phyloP scores from a whole-genome alignment of 1,140 invertebrate species.

The Oryctes rhinoceros region DNA sequence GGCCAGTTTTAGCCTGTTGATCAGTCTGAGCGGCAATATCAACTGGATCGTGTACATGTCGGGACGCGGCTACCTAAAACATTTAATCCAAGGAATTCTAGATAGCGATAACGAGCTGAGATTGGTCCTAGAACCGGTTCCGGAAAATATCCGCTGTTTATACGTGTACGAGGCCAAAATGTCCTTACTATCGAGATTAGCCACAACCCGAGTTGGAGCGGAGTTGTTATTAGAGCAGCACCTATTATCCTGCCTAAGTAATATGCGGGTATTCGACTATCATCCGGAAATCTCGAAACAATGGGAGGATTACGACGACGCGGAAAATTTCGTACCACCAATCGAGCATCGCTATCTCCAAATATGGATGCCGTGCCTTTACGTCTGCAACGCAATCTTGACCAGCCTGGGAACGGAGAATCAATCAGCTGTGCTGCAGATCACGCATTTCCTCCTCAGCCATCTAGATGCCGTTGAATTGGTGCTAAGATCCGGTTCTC shows the following conservation, averaged over 20 bases:
- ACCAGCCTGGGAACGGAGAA: constrained; percentile 85
- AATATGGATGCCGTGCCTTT: constrained; percentile 80
- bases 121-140: constrained; percentile 72
- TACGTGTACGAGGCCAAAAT: constrained; percentile 92
- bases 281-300: constrained; percentile 74
- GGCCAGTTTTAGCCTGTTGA: constrained; percentile 80
- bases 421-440: constrained; percentile 79
- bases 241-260: constrained; percentile 75
- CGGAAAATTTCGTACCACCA: constrained; percentile 63
- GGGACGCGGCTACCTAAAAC: constrained; percentile 83
- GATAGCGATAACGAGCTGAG: constrained; percentile 78
- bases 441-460: constrained; percentile 80
- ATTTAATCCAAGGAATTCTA: constrained; percentile 81
- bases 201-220: constrained; percentile 76
- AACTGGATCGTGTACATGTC: constrained; percentile 79
- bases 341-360: constrained; percentile 77
- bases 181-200: constrained; percentile 79
- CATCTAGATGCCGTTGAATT: constrained; percentile 83
- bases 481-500: constrained; percentile 75
- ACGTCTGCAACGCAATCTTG: constrained; percentile 81
- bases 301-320: constrained; percentile 55
- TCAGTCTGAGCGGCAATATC: constrained; percentile 77
- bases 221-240: constrained; percentile 79
- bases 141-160: constrained; percentile 76
- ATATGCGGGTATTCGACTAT: constrained; percentile 79